A percentile compares a stretch with the other conserved stretches of the same genome.
phyloP scores from a whole-genome alignment of 35 echinoderm and acorn worm genomes.

The Amphiura filiformis region DNA sequence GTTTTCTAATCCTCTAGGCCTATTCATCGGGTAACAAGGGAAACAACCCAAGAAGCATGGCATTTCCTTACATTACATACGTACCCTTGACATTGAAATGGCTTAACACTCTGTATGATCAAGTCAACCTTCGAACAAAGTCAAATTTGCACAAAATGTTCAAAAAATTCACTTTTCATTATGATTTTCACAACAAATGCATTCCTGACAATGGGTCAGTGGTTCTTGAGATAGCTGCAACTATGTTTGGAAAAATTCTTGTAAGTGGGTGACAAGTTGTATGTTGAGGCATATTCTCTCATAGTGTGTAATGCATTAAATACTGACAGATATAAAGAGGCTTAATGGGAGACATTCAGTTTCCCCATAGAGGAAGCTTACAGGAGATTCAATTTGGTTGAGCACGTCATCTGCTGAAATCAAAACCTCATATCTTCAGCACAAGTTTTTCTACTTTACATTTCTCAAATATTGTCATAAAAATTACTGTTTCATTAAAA shows the following conservation, averaged over 20 bases:
- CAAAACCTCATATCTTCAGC: neutral
- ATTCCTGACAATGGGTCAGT: too few relatives aligned
- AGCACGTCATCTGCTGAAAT: neutral
- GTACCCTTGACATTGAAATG: neutral
- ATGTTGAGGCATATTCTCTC: too few relatives aligned
- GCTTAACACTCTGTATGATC: too few relatives aligned
- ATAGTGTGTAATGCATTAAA: too few relatives aligned
- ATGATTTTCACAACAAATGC: too few relatives aligned
- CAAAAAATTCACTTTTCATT: too few relatives aligned
- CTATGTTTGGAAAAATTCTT: too few relatives aligned
- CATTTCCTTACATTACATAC: neutral
- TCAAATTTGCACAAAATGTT: too few relatives aligned
- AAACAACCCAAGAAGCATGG: neutral
- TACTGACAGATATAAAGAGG: neutral
- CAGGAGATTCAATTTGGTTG: neutral
- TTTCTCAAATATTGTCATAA: neutral
- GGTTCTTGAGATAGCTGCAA: too few relatives aligned
- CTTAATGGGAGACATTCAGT: neutral
- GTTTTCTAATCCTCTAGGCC: neutral
- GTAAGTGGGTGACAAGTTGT: too few relatives aligned
- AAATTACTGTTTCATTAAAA: neutral
- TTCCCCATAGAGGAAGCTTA: neutral
- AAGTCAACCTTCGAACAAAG: too few relatives aligned
- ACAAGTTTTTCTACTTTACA: neutral
- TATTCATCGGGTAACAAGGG: neutral